Percentiles rank a stretch among this genome's conserved stretches.
These are phyloP conservation scores for Agrilus planipennis DNA, from an alignment of 1,140 invertebrate genomes.

Conservation along the genomic window DNA sequence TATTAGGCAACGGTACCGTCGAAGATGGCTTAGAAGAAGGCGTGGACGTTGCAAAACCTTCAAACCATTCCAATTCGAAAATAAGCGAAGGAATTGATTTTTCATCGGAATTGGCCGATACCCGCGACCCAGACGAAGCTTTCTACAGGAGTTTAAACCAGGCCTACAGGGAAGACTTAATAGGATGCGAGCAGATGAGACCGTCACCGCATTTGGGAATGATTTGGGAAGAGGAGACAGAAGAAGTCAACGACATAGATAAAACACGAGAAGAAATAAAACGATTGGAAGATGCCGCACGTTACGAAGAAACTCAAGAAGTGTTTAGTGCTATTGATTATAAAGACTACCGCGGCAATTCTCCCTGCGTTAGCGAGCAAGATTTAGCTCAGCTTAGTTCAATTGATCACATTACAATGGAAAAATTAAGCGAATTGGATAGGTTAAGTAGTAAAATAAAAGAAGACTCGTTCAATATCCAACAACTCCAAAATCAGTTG, in stretches of 20 bases:
- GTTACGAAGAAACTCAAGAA: slow-evolving; percentile 45
- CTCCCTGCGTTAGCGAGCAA: slow-evolving; percentile 61
- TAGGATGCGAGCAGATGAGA: slow-evolving; percentile 46
- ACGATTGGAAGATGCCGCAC: slow-evolving; percentile 32
- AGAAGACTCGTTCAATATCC: slow-evolving; percentile 65
- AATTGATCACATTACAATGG: slow-evolving; percentile 61
- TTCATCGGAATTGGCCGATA: slow-evolving; percentile 39
- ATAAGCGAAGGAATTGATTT: slow-evolving; percentile 39
- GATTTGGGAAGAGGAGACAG: slow-evolving; percentile 64
- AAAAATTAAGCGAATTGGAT: slow-evolving; percentile 67
- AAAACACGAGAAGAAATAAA: slow-evolving; percentile 35
- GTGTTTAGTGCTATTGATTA: slow-evolving; percentile 67
- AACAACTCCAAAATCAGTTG: slow-evolving; percentile 58
- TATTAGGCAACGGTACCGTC: slow-evolving; percentile 45
- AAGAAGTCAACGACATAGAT: slow-evolving; percentile 34
- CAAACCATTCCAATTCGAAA: slow-evolving; percentile 25
- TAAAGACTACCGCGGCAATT: slow-evolving; percentile 63
- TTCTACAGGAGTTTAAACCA: slow-evolving; percentile 82
- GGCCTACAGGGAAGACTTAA: slow-evolving; percentile 69
- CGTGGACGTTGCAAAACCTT: slow-evolving; percentile 35
- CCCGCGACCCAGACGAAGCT: slow-evolving; percentile 61
- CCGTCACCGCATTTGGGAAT: slow-evolving; percentile 61
- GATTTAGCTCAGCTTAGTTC: slow-evolving; percentile 64
- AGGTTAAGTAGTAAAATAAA: slow-evolving; percentile 60
- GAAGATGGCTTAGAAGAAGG: slow-evolving; percentile 50